These are phyloP conservation scores for Selenia dentaria DNA, from an alignment of 2,888 invertebrate genomes.

Conservation along the genomic window DNA sequence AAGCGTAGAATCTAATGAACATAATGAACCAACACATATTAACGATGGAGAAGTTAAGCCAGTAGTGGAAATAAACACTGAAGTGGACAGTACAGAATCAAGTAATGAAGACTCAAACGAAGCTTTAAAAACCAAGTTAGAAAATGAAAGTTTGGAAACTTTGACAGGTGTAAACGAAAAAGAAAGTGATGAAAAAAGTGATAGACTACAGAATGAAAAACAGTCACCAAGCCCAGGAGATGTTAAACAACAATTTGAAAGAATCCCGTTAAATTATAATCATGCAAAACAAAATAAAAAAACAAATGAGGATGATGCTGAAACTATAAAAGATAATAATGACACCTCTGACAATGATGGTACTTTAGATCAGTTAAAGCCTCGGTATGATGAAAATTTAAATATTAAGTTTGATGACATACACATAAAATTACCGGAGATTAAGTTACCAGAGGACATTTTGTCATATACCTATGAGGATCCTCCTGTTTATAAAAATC, in stretches of 20 bases:
- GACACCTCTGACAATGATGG: slow-evolving; percentile 46
- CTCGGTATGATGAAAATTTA: slow-evolving; percentile 66
- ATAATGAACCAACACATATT: slow-evolving; percentile 47
- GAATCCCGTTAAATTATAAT: slow-evolving; percentile 74
- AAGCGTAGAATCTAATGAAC: slow-evolving; percentile 37
- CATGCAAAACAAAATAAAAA: slow-evolving; percentile 38
- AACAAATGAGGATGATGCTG: slow-evolving; percentile 29
- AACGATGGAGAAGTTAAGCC: slow-evolving; percentile 72
- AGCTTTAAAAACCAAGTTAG: slow-evolving; percentile 33
- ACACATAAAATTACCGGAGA: slow-evolving; percentile 73
- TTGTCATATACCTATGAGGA: slow-evolving; percentile 59
- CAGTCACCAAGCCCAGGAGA: slow-evolving; percentile 42
- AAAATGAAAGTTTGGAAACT: slow-evolving; percentile 51
- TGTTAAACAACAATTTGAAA: slow-evolving; percentile 75
- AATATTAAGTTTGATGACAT: slow-evolving; percentile 72
- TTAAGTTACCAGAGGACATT: slow-evolving; percentile 75
- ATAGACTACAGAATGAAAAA: slow-evolving; percentile 40
- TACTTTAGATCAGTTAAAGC: slow-evolving; percentile 51
- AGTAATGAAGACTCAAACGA: slow-evolving; percentile 42
- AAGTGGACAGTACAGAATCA: slow-evolving; percentile 50
- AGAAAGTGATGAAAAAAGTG: slow-evolving; percentile 37
- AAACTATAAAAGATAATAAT: slow-evolving; percentile 29
- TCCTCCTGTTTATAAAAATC: slow-evolving; percentile 40
- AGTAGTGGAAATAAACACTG: slow-evolving; percentile 67
- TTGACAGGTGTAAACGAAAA: slow-evolving; percentile 44